Evolutionary conservation across 2,113 vertebrate species (phyloP).

Genomic region (Rana temporaria): DNA sequence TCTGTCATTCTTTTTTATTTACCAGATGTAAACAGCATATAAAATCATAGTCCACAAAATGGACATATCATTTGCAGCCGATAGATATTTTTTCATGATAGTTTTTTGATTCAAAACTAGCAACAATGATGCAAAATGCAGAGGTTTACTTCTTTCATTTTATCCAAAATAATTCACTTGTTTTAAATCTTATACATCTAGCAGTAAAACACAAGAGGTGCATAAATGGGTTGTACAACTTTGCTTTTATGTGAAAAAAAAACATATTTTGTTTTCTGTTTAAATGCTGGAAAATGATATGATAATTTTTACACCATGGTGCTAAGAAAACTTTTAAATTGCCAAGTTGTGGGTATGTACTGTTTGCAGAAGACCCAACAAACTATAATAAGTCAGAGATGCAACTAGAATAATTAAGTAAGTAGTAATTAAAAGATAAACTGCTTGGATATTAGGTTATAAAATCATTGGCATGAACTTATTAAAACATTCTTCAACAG

Average conservation of each 20-base stretch:
- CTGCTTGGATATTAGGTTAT: conserved; percentile 61
- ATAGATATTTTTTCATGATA: no score
- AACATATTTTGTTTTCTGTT: conserved; percentile 21
- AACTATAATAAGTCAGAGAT: conserved; percentile 62
- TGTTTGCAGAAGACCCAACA: conserved; percentile 46
- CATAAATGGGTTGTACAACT: conserved; percentile 3
- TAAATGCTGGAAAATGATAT: conserved; percentile 3
- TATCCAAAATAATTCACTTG: not conserved
- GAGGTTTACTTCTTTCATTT: not conserved
- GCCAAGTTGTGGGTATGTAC: conserved; percentile 49
- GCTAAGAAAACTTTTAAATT: conserved; percentile 20
- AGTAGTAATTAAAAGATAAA: conserved; percentile 67
- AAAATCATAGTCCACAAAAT: no score
- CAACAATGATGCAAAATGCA: no score
- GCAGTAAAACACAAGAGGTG: conserved; percentile 4
- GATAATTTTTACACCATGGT: conserved; percentile 55
- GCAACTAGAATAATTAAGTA: conserved; percentile 62
- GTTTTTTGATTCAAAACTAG: no score
- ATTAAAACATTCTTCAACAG: conserved; percentile 67
- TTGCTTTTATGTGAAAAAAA: not conserved
- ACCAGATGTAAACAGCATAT: no score
- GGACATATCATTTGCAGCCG: no score
- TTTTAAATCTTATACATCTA: not conserved
- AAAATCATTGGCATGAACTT: conserved; percentile 65
- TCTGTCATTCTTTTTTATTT: no score